Conservation (phyloP, 2,888 invertebrate genomes). For the Lacanobia wlatinum region DNA sequence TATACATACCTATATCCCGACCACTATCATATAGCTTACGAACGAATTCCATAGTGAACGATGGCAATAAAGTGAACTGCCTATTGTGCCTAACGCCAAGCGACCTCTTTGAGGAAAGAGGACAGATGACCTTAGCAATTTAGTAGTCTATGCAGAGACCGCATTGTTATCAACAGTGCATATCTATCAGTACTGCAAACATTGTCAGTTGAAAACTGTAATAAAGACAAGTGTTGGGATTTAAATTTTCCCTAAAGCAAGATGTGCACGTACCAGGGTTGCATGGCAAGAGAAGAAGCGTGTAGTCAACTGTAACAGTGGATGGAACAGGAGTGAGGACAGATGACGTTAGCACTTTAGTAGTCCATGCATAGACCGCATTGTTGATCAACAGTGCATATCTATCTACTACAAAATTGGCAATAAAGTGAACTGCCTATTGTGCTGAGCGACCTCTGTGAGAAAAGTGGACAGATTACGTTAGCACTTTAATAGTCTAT, state of each 20-base stretch:
- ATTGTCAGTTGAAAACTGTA: constrained; percentile 1
- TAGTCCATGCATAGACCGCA: constrained; percentile 17
- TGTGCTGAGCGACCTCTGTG: too few relatives aligned
- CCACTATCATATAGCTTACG: background rate
- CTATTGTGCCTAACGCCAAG: constrained; percentile 20
- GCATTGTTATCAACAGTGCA: constrained; percentile 37
- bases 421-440: too few relatives aligned
- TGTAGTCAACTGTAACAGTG: background rate
- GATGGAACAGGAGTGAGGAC: background rate
- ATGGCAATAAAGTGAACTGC: background rate
- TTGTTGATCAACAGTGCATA: constrained; percentile 38
- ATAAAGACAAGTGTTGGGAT: background rate
- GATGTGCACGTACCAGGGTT: background rate
- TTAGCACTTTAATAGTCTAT: too few relatives aligned
- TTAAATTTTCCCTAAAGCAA: background rate
- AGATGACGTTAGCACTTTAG: constrained; percentile 30
- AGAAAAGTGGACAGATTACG: too few relatives aligned
- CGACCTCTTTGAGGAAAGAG: constrained; percentile 2
- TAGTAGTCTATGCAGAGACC: constrained; percentile 20
- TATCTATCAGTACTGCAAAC: constrained; percentile 26
- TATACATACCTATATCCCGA: background rate
- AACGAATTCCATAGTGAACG: background rate
- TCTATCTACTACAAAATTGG: too few relatives aligned
- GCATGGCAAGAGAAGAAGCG: background rate
- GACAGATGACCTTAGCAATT: constrained; percentile 23